Percentiles rank a stretch among this genome's conserved stretches.
phyloP scores from a whole-genome alignment of 2,797 vertebrate species.

The Clarias pachynema region DNA sequence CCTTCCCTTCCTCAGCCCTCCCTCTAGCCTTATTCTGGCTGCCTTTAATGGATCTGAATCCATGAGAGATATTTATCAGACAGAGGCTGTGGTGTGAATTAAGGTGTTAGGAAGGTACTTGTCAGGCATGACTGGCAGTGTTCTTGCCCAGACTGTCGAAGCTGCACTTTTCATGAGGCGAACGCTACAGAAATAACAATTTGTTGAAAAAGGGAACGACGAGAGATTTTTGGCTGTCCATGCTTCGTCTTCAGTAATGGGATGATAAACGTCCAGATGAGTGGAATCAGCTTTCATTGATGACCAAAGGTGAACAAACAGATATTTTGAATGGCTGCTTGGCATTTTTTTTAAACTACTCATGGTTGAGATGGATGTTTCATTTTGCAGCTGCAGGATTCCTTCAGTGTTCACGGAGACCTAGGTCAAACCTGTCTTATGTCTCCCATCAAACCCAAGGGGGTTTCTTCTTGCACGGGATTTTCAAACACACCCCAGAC shows the following conservation, averaged over 20 bases:
- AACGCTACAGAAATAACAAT: conserved; percentile 2
- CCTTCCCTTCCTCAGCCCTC: conserved; percentile 45
- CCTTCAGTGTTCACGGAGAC: background rate
- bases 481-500: background rate
- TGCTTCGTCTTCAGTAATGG: conserved; percentile 28
- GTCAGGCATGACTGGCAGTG: background rate
- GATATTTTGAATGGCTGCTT: background rate
- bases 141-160: background rate
- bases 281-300: conserved; percentile 23
- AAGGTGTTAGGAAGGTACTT: conserved; percentile 4
- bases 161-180: conserved; percentile 4
- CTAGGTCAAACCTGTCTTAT: conserved; percentile 14
- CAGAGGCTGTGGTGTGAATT: conserved; percentile 12
- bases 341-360: conserved; percentile 6
- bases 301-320: conserved; percentile 30
- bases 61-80: conserved; percentile 26
- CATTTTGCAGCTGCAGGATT: conserved; percentile 12
- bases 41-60: conserved; percentile 20
- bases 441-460: conserved; percentile 39
- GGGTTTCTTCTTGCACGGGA: conserved; percentile 36
- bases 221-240: conserved; percentile 6
- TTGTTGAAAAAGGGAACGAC: background rate
- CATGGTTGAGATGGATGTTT: conserved; percentile 18
- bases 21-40: conserved; percentile 46
- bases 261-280: conserved; percentile 19